phyloP scores from a whole-genome alignment of 2,888 invertebrate species.

The Platycnemis pennipes region DNA sequence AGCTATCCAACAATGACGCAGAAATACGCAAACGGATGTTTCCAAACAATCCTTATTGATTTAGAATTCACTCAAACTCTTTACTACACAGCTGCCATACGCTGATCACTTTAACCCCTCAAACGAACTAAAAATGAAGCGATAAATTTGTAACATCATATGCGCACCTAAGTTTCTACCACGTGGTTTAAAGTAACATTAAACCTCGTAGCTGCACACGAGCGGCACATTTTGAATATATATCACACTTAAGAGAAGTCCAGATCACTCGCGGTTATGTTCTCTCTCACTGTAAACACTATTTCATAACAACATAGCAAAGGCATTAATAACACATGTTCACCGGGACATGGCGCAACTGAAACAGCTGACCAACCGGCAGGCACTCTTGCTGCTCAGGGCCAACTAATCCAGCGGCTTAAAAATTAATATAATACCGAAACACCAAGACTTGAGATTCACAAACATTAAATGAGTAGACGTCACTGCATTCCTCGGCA shows the following conservation, averaged over 20 bases:
- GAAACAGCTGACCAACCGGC: constrained; percentile 65
- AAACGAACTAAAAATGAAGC: background rate
- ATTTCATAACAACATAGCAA: constrained; percentile 53
- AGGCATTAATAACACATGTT: constrained; percentile 54
- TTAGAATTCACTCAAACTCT: background rate
- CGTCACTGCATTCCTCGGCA: background rate
- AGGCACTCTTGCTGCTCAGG: constrained; percentile 35
- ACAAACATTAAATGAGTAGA: background rate
- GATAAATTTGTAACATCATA: too few species aligned
- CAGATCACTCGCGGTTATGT: background rate
- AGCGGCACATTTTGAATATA: background rate
- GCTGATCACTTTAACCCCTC: background rate
- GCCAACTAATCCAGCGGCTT: constrained; percentile 45
- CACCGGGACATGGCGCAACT: constrained; percentile 60
- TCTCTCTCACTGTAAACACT: constrained; percentile 7
- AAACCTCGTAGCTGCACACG: background rate
- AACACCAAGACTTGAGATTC: background rate
- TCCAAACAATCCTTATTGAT: background rate
- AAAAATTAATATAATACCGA: background rate
- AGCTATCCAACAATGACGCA: background rate
- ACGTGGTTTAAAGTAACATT: constrained; percentile 26
- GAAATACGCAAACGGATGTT: background rate
- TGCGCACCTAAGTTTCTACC: background rate
- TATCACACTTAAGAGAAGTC: background rate
- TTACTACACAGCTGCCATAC: background rate